These are phyloP conservation scores for Phoxinus dragarum DNA, from an alignment of 2,797 vertebrate genomes.

Conservation along the genomic window DNA sequence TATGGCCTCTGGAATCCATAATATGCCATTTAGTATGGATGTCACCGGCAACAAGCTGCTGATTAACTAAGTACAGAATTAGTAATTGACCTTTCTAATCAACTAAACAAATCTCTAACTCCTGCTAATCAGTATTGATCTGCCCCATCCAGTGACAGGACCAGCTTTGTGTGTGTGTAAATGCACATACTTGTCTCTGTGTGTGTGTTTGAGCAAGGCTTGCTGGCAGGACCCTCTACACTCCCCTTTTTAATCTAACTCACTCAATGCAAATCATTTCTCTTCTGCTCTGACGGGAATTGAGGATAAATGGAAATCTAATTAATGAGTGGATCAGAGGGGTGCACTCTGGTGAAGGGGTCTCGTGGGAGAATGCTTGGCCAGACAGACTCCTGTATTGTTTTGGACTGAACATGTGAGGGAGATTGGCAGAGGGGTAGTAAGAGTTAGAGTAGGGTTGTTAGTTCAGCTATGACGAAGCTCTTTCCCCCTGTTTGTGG, in stretches of 20 bases:
- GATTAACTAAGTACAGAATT: constrained; percentile 89
- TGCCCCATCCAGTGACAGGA: constrained; percentile 67
- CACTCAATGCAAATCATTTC: constrained; percentile 71
- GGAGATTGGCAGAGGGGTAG: constrained; percentile 50
- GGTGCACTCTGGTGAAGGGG: constrained; percentile 66
- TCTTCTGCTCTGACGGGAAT: constrained; percentile 65
- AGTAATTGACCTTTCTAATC: constrained; percentile 89
- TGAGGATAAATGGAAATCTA: constrained; percentile 73
- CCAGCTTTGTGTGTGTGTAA: constrained; percentile 37
- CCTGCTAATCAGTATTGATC: constrained; percentile 86
- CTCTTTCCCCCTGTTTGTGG: constrained; percentile 45
- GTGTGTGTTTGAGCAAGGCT: constrained; percentile 47
- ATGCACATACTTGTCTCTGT: constrained; percentile 46
- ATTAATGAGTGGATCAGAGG: constrained; percentile 77
- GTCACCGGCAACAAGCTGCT: constrained; percentile 80
- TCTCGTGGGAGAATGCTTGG: constrained; percentile 64
- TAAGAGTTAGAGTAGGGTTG: constrained; percentile 57
- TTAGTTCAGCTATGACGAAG: constrained; percentile 58
- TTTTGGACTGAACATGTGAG: constrained; percentile 61
- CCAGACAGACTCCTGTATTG: constrained; percentile 61
- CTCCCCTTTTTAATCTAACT: constrained; percentile 66
- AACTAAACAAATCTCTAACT: constrained; percentile 86
- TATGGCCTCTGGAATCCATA: constrained; percentile 73
- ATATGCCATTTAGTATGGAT: constrained; percentile 80
- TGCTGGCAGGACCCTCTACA: constrained; percentile 57